These are phyloP conservation scores for Whitmania pigra DNA, from an alignment of 1,140 invertebrate genomes.

Conservation along the genomic window DNA sequence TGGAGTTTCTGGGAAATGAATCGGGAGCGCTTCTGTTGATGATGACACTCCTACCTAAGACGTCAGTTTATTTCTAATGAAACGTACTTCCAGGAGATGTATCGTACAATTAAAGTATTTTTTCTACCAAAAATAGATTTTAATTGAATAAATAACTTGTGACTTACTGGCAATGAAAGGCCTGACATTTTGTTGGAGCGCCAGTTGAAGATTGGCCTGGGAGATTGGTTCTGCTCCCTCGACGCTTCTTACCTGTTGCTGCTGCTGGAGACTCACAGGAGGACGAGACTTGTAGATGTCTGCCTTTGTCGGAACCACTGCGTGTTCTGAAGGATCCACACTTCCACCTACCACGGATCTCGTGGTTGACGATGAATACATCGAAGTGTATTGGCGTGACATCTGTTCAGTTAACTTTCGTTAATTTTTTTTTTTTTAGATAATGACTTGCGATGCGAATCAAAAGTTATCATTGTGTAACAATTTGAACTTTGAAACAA, in stretches of 20 bases:
- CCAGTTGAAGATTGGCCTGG: not conserved
- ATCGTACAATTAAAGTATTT: too few relatives aligned
- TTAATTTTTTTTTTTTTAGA: too few relatives aligned
- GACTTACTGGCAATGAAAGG: constrained; percentile 4
- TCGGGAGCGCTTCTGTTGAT: constrained; percentile 4
- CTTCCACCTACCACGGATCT: not conserved
- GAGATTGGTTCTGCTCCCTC: not conserved
- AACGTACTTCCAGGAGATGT: not conserved
- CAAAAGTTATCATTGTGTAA: too few relatives aligned
- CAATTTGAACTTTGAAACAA: too few relatives aligned
- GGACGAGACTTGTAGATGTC: not conserved
- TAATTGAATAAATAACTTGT: too few relatives aligned
- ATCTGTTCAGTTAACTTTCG: not conserved
- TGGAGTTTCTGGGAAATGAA: not conserved
- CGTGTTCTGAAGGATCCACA: not conserved
- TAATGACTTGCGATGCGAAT: too few relatives aligned
- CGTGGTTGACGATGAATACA: not conserved
- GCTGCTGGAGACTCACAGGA: not conserved
- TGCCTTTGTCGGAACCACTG: not conserved
- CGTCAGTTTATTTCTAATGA: not conserved
- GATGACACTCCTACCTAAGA: not conserved
- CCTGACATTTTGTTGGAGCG: not conserved
- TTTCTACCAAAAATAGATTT: too few relatives aligned
- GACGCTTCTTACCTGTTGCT: not conserved
- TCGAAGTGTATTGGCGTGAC: constrained; percentile 2